A percentile compares a stretch with the other conserved stretches of the same genome.
Evolutionary conservation across 2,113 vertebrate genomes (phyloP).

Genomic region (Tyto alba): DNA sequence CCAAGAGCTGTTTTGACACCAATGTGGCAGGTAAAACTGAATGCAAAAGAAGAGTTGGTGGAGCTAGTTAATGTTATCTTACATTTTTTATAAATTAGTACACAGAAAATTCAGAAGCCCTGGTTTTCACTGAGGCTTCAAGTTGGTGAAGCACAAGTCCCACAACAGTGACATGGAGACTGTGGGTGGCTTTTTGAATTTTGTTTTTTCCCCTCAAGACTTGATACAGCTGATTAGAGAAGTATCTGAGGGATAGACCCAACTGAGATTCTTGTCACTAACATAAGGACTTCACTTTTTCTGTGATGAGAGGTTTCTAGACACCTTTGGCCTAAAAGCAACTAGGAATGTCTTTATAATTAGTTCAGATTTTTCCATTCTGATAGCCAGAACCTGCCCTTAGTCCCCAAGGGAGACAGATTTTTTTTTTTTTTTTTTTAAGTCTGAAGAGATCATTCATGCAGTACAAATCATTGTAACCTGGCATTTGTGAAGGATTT

Average conservation of each 20-base stretch:
- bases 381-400: neutral
- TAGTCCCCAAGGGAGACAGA: neutral
- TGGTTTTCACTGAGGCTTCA: neutral
- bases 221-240: neutral
- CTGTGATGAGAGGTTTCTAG: neutral
- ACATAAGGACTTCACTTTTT: neutral
- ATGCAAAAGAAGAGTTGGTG: neutral
- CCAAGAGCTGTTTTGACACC: neutral
- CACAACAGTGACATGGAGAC: neutral
- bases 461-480: neutral
- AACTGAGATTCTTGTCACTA: neutral
- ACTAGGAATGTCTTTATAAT: neutral
- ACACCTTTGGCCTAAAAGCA: neutral
- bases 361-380: neutral
- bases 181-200: neutral
- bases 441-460: neutral
- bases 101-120: neutral
- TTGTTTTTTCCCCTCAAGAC: too few species aligned
- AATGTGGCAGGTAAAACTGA: neutral
- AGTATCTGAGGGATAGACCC: neutral
- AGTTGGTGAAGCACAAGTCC: neutral
- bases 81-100: too few species aligned
- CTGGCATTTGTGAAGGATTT: neutral
- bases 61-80: neutral
- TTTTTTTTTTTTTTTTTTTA: too few species aligned